Conservation (phyloP, 2,888 invertebrate species). For the Chymomyza fuscimana region DNA sequence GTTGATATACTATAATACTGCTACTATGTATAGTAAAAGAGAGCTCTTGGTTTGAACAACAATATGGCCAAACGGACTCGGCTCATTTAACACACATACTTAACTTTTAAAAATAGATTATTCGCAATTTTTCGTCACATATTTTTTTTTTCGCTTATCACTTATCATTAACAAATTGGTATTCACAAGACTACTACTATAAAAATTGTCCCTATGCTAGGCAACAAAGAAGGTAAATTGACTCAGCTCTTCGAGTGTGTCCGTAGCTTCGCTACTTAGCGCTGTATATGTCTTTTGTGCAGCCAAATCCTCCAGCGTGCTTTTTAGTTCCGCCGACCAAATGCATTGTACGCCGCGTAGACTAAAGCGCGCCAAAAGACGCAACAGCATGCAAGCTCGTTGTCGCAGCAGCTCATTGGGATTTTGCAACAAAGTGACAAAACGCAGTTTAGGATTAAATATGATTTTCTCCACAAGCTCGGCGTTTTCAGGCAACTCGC, state of each 20-base stretch:
- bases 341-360: slow-evolving; percentile 82
- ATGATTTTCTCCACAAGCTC: slow-evolving; percentile 88
- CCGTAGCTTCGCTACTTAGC: slow-evolving; percentile 75
- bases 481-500: slow-evolving; percentile 87
- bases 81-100: too few species aligned
- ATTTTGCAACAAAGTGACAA: slow-evolving; percentile 82
- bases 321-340: slow-evolving; percentile 73
- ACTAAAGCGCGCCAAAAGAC: slow-evolving; percentile 85
- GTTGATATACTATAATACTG: too few species aligned
- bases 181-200: neutral
- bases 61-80: too few species aligned
- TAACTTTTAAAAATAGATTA: neutral
- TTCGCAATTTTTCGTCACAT: neutral
- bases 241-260: slow-evolving; percentile 77
- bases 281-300: slow-evolving; percentile 67
- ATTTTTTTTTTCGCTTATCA: slow-evolving; percentile 10
- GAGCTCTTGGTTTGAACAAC: too few species aligned
- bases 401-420: slow-evolving; percentile 82
- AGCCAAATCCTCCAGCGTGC: slow-evolving; percentile 72
- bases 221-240: slow-evolving; percentile 75
- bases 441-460: slow-evolving; percentile 81
- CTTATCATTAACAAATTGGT: slow-evolving; percentile 50
- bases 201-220: neutral
- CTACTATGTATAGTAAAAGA: too few species aligned
- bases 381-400: slow-evolving; percentile 86